Evolutionary conservation across 1,140 invertebrate species (phyloP).

Genomic region (Ips nitidus): DNA sequence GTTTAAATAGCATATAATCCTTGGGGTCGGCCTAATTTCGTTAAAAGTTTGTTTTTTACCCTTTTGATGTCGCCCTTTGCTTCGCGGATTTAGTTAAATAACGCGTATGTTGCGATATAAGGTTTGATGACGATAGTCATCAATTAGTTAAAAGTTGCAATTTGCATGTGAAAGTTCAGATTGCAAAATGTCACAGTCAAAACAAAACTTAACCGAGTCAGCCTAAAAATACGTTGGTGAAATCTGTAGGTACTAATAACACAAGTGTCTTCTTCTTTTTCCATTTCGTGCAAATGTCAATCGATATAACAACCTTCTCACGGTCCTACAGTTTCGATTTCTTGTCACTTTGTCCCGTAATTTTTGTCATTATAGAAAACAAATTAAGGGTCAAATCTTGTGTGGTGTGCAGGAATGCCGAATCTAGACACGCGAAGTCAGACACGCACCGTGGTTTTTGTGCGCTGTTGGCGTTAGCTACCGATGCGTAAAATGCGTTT

Average conservation of each 20-base stretch:
- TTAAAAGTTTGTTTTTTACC: background rate
- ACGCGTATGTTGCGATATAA: too few species aligned
- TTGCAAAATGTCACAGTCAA: background rate
- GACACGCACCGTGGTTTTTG: background rate
- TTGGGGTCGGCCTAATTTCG: background rate
- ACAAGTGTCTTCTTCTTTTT: too few species aligned
- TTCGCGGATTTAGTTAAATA: background rate
- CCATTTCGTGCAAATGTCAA: too few species aligned
- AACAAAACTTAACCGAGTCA: background rate
- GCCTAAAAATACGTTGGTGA: too few species aligned
- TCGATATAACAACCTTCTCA: too few species aligned
- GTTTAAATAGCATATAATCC: background rate
- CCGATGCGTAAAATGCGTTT: background rate
- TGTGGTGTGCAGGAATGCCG: background rate
- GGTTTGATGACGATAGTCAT: too few species aligned
- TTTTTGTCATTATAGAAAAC: background rate
- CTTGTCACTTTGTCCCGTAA: background rate
- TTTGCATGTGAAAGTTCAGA: too few species aligned
- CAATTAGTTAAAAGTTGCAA: too few species aligned
- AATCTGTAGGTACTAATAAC: too few species aligned
- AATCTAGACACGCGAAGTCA: background rate
- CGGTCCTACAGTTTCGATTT: too few species aligned
- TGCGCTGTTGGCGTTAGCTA: background rate
- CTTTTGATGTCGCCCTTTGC: background rate
- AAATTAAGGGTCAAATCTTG: background rate